Conservation (phyloP, 1,140 invertebrate genomes). For the Geopemphigus sp. region DNA sequence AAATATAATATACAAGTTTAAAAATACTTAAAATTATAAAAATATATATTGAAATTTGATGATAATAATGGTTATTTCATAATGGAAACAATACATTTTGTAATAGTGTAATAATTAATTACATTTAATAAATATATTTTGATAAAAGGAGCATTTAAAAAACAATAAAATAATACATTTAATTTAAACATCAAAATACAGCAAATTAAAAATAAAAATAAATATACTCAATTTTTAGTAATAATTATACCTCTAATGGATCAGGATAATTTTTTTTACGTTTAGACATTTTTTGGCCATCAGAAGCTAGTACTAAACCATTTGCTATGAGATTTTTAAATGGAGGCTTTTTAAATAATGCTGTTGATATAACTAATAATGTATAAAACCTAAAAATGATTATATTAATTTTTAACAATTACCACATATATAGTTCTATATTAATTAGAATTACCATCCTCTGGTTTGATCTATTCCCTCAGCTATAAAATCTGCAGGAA, state of each 20-base stretch:
- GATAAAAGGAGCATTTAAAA: too few relatives aligned
- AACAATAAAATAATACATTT: too few relatives aligned
- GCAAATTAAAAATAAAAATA: too few relatives aligned
- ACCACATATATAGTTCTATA: not conserved
- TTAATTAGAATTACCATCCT: slow-evolving; percentile 68
- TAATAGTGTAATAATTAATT: too few relatives aligned
- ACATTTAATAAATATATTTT: too few relatives aligned
- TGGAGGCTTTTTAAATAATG: slow-evolving; percentile 91
- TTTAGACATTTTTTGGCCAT: slow-evolving; percentile 99
- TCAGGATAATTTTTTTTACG: slow-evolving; percentile 98
- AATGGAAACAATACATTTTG: too few relatives aligned
- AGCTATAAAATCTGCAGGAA: slow-evolving; percentile 99
- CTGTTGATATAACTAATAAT: slow-evolving; percentile 89
- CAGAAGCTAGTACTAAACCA: slow-evolving; percentile 89
- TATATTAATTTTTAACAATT: not conserved
- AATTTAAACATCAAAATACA: too few relatives aligned
- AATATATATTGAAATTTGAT: too few relatives aligned
- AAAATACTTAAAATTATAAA: too few relatives aligned
- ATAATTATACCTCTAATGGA: slow-evolving; percentile 78
- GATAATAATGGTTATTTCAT: too few relatives aligned
- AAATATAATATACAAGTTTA: too few relatives aligned
- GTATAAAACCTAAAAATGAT: slow-evolving; percentile 80
- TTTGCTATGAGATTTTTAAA: slow-evolving; percentile 98
- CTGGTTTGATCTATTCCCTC: slow-evolving; percentile 99
- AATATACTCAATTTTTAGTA: too few relatives aligned